Percentiles rank a stretch among this genome's conserved stretches.
These are phyloP conservation scores for Corythoichthys haematopterus DNA, from an alignment of 2,113 vertebrate genomes.

Conservation along the genomic window DNA sequence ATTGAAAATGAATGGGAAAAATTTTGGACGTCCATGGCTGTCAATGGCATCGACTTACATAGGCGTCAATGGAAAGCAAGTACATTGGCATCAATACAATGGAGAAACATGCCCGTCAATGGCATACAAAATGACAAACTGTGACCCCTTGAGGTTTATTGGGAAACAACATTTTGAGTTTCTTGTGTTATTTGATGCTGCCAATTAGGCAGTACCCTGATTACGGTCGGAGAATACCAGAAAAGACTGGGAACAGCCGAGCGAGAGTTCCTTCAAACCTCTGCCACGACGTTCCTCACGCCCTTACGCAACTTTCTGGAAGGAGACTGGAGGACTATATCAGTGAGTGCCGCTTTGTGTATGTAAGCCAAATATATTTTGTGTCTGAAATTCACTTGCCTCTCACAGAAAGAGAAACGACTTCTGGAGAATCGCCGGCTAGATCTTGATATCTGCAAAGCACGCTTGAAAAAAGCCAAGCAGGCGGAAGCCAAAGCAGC, in stretches of 20 bases:
- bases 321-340: conserved; percentile 95
- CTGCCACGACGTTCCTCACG: conserved; percentile 85
- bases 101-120: too few species aligned
- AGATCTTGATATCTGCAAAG: conserved; percentile 92
- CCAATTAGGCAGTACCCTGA: conserved; percentile 77
- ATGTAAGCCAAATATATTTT: neutral
- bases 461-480: conserved; percentile 91
- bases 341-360: conserved; percentile 69
- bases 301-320: conserved; percentile 96
- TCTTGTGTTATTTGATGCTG: neutral
- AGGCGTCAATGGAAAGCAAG: too few species aligned
- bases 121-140: too few species aligned
- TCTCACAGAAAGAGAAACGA: conserved; percentile 82
- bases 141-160: neutral
- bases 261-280: conserved; percentile 85
- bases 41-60: too few species aligned
- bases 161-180: neutral
- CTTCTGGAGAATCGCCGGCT: conserved; percentile 90
- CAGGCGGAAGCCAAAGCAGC: conserved; percentile 89
- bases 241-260: conserved; percentile 83
- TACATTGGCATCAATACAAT: too few species aligned
- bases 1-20: too few species aligned
- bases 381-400: conserved; percentile 2
- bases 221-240: conserved; percentile 88
- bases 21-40: too few species aligned